Base-by-base conservation (phyloP, 2,113 vertebrate genomes). In the Platanista minor region DNA sequence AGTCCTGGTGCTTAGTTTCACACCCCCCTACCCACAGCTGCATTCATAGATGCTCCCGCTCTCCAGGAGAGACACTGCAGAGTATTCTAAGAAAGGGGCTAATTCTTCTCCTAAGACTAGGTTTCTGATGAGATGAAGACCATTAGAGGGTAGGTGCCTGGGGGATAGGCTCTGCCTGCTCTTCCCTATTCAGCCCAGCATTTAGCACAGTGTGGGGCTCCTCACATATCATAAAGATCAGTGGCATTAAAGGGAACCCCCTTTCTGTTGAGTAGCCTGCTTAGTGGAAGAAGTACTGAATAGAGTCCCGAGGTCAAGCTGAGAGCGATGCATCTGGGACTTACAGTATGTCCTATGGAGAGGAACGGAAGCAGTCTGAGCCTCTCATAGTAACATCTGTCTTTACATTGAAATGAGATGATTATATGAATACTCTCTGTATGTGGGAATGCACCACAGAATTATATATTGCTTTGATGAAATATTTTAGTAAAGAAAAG, bases 21-120 rank as follows among this genome's bases (percentile, higher is more conserved):
- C 6, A 15, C 17, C 54, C 31, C 23, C 11, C 4, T 13, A 2
- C 12, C 3, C 33, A n/a, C 1, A 0, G 31, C 25, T 77, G 8
- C 25, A 0, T 23, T 9, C 41, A 21, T 11, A 61, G 31, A 67
- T 2, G 29, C 69, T 10, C 1, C 17, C 46, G 0, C 10, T 41
- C 41, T 41, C 33, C 41, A 41, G 1, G 4, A 33, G 39, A 78
- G 15, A 3, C 29, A 11, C 25, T 27, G 14, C 7, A 62, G 91
- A 57, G 9, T 29, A 0, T 31, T 66, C 29, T 49, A n/a, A 27
- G 52, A 69, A 83, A 12, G 12, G 29, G 4, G 29, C n/a, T 27
- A 29, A 46, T 27, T 6, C 52, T 29, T 43, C 33, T 83, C 31
- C n/a, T 31, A 36, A 23, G 46, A 59, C 33, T 4, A 57, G 39